Percentiles rank a stretch among this genome's conserved stretches.
Conservation (phyloP, 2,888 invertebrate species). For the Temnothorax rugatulus region DNA sequence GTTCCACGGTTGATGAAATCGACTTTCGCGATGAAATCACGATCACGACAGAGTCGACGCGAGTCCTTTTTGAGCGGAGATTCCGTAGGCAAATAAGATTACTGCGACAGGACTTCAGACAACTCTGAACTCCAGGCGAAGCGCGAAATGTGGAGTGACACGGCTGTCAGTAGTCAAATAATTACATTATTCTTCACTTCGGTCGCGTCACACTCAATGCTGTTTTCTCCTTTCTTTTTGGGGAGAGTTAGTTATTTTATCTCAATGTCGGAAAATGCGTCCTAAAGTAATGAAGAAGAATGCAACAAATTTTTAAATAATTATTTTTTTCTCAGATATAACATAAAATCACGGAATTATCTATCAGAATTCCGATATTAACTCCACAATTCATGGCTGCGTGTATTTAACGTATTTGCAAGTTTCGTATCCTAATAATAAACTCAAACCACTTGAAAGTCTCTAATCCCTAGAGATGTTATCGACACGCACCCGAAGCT, state of each 20-base stretch:
- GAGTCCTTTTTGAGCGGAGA: slow-evolving; percentile 46
- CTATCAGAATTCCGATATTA: background rate
- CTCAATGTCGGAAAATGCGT: background rate
- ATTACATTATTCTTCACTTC: slow-evolving; percentile 36
- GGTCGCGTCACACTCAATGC: background rate
- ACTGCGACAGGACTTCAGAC: slow-evolving; percentile 48
- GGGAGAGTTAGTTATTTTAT: background rate
- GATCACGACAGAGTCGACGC: slow-evolving; percentile 45
- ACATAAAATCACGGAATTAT: background rate
- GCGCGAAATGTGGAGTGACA: slow-evolving; percentile 37
- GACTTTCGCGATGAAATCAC: slow-evolving; percentile 51
- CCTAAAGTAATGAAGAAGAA: background rate
- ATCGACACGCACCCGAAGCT: background rate
- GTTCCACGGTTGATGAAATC: slow-evolving; percentile 61
- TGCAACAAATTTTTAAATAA: background rate
- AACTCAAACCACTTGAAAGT: background rate
- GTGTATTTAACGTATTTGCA: background rate
- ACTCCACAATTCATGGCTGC: background rate
- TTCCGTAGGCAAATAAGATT: slow-evolving; percentile 54
- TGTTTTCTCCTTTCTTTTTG: background rate
- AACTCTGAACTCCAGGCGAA: slow-evolving; percentile 39
- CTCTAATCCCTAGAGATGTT: slow-evolving; percentile 26
- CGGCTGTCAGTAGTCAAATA: slow-evolving; percentile 39
- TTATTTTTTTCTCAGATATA: background rate
- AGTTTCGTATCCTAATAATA: background rate